phyloP scores from a whole-genome alignment of 2,797 vertebrate species.

The Cryptoblepharus egeriae region DNA sequence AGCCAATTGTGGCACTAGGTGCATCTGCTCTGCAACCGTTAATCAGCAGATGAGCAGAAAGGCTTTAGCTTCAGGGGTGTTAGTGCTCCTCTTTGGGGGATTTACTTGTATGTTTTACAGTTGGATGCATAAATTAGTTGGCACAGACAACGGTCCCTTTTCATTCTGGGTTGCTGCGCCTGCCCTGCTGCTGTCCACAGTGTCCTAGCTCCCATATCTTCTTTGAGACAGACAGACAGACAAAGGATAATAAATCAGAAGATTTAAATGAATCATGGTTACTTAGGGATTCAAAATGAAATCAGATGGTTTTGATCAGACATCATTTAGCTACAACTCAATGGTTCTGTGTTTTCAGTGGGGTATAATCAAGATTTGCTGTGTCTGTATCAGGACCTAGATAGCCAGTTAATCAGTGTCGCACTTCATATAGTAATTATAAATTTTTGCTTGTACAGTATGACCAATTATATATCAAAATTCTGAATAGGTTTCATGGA shows the following conservation, averaged over 20 bases:
- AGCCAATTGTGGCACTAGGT: constrained; percentile 12
- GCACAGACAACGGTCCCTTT: constrained; percentile 20
- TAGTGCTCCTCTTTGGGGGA: constrained; percentile 23
- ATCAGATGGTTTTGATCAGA: not conserved
- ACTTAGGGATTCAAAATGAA: not conserved
- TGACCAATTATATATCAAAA: not conserved
- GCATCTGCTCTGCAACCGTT: constrained; percentile 35
- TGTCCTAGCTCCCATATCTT: not conserved
- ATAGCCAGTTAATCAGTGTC: not conserved
- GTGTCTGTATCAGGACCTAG: not conserved
- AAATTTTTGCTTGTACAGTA: no score
- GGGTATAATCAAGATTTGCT: not conserved
- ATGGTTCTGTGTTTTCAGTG: not conserved
- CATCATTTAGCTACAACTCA: not conserved
- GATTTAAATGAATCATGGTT: not conserved
- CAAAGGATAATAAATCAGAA: not conserved
- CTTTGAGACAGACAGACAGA: not conserved
- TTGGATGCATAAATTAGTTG: constrained; percentile 47
- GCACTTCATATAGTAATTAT: not conserved
- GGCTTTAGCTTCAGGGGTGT: constrained; percentile 34
- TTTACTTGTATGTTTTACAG: constrained; percentile 33
- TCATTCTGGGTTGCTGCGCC: constrained; percentile 16
- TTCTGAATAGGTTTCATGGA: not conserved
- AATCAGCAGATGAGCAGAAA: constrained; percentile 50
- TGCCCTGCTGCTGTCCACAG: not conserved